These are phyloP conservation scores for Etheostoma perlongum DNA, from an alignment of 2,797 vertebrate genomes.

Conservation along the genomic window DNA sequence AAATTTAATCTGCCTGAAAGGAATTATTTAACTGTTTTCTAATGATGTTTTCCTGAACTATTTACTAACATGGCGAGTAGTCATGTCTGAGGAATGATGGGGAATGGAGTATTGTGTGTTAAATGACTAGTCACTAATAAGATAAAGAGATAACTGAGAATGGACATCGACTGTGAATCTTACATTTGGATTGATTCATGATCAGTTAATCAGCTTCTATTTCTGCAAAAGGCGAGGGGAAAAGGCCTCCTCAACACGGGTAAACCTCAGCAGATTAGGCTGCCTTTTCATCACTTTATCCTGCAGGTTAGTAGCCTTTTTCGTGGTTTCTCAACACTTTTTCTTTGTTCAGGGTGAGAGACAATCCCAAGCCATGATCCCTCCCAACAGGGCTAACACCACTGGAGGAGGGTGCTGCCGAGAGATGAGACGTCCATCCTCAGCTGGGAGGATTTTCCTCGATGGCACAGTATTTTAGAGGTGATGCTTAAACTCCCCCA, in stretches of 20 bases:
- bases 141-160: background rate
- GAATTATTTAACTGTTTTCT: constrained; percentile 4
- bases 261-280: constrained; percentile 19
- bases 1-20: background rate
- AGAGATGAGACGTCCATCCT: constrained; percentile 36
- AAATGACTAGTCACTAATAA: background rate
- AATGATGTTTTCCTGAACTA: constrained; percentile 11
- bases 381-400: constrained; percentile 3
- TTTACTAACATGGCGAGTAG: constrained; percentile 25
- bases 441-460: constrained; percentile 21
- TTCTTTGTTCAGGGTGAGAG: constrained; percentile 16
- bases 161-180: background rate
- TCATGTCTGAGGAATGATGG: background rate
- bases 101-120: background rate
- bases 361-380: constrained; percentile 16
- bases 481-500: constrained; percentile 38
- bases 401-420: constrained; percentile 1
- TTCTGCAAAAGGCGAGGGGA: constrained; percentile 12
- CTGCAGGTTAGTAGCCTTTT: background rate
- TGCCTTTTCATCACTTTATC: constrained; percentile 29
- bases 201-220: constrained; percentile 17
- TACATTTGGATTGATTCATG: constrained; percentile 3
- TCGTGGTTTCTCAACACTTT: background rate
- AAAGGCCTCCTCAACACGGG: constrained; percentile 7
- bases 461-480: constrained; percentile 40